A percentile compares a stretch with the other conserved stretches of the same genome.
Evolutionary conservation across 2,888 invertebrate genomes (phyloP).

Genomic region (Pasiphila rectangulata): DNA sequence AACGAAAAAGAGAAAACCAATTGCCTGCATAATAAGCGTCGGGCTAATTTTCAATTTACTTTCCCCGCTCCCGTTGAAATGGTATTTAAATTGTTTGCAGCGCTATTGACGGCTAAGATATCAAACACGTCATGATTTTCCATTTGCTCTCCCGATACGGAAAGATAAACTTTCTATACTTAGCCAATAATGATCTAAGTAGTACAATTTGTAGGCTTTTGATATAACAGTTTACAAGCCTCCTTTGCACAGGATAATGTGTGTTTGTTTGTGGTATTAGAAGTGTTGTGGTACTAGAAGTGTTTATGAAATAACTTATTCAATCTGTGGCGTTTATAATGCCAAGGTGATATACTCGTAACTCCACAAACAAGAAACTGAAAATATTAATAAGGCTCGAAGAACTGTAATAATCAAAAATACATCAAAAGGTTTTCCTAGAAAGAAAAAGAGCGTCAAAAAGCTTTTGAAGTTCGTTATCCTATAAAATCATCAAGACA

Average conservation of each 20-base stretch:
- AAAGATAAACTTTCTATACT: constrained; percentile 33
- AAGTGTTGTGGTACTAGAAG: too few species aligned
- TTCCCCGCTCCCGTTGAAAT: constrained; percentile 46
- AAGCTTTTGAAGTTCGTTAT: too few species aligned
- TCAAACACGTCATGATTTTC: constrained; percentile 31
- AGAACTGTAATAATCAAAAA: too few species aligned
- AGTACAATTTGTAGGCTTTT: background rate
- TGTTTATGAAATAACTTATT: too few species aligned
- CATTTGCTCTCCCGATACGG: constrained; percentile 26
- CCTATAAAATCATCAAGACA: too few species aligned
- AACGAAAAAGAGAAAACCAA: constrained; percentile 42
- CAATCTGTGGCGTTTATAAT: too few species aligned
- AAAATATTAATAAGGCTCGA: too few species aligned
- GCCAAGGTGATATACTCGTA: too few species aligned
- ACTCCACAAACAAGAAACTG: constrained; percentile 19
- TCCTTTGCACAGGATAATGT: background rate
- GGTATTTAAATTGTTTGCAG: constrained; percentile 44
- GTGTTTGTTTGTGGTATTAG: too few species aligned
- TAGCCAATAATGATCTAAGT: constrained; percentile 1
- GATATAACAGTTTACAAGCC: background rate
- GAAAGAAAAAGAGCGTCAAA: constrained; percentile 30
- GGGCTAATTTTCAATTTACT: constrained; percentile 49
- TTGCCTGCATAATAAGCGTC: constrained; percentile 36
- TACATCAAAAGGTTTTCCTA: constrained; percentile 35
- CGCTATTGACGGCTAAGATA: constrained; percentile 33